Conservation (phyloP, 2,888 invertebrate genomes). For the Ashinkailepas kermadecensis region DNA sequence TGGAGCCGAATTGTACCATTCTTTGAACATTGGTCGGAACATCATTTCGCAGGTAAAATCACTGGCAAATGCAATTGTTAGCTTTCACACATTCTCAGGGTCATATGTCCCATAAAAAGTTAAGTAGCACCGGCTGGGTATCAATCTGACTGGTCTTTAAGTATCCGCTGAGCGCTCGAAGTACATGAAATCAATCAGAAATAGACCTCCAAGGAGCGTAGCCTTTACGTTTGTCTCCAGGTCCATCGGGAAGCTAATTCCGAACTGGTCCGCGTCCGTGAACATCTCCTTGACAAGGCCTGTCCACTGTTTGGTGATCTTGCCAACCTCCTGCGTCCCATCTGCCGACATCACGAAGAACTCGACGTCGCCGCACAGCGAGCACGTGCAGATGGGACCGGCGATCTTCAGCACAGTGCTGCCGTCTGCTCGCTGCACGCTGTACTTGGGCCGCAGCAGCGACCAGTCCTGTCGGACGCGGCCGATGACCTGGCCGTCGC, state of each 20-base stretch:
- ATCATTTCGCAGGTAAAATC: too few relatives aligned
- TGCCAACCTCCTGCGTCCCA: conserved; percentile 39
- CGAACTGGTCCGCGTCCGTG: conserved; percentile 47
- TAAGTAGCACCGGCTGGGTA: too few relatives aligned
- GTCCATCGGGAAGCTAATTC: conserved; percentile 45
- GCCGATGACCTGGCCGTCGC: conserved; percentile 36
- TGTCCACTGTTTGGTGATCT: conserved; percentile 45
- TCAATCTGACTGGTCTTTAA: too few relatives aligned
- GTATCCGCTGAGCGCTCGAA: conserved; percentile 36
- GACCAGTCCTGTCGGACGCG: conserved; percentile 37
- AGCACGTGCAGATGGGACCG: conserved; percentile 40
- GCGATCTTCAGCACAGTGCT: conserved; percentile 37
- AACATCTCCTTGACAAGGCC: conserved; percentile 44
- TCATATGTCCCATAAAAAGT: too few relatives aligned
- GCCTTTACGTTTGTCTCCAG: conserved; percentile 46
- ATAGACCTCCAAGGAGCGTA: conserved; percentile 43
- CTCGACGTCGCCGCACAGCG: conserved; percentile 42
- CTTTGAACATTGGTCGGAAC: too few relatives aligned
- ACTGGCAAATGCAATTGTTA: too few relatives aligned
- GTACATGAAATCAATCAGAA: conserved; percentile 44
- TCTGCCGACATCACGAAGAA: conserved; percentile 40
- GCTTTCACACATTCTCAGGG: too few relatives aligned
- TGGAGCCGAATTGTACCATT: too few relatives aligned
- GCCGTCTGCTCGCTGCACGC: conserved; percentile 36
- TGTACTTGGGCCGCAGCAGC: conserved; percentile 33